These are phyloP conservation scores for Tachycineta bicolor DNA, from an alignment of 2,113 vertebrate species.

Conservation along the genomic window DNA sequence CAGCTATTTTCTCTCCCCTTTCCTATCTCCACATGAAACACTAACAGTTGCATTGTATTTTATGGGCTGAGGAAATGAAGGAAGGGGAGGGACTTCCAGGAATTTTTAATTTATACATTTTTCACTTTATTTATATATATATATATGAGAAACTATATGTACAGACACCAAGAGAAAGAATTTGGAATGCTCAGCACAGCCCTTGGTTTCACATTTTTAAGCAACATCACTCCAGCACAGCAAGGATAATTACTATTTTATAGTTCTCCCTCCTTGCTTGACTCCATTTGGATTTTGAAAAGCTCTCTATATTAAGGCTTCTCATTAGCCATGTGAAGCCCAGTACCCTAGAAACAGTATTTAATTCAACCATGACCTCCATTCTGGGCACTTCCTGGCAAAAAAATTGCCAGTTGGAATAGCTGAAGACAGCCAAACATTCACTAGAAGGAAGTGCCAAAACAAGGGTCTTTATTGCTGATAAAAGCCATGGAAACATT, in stretches of 20 bases:
- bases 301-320: constrained; percentile 39
- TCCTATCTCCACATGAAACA: neutral
- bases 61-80: constrained; percentile 22
- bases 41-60: constrained; percentile 15
- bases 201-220: neutral
- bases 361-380: constrained; percentile 51
- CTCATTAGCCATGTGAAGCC: constrained; percentile 21
- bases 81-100: constrained; percentile 41
- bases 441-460: constrained; percentile 52
- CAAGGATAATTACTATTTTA: neutral
- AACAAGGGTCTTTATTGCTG: constrained; percentile 44
- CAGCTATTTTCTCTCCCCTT: neutral
- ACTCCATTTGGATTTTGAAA: constrained; percentile 31
- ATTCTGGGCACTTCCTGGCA: constrained; percentile 58
- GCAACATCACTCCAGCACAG: neutral
- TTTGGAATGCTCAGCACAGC: neutral
- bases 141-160: neutral
- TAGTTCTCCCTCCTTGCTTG: neutral
- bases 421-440: constrained; percentile 39
- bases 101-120: constrained; percentile 43
- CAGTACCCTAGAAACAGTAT: constrained; percentile 13
- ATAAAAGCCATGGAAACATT: constrained; percentile 53
- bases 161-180: neutral
- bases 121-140: neutral
- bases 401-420: constrained; percentile 43